Evolutionary conservation across 37 sponge, comb jelly and placozoan species (phyloP), one percentile per base, ranked within the genome.

Genomic region (Petrosia ficiformis): DNA sequence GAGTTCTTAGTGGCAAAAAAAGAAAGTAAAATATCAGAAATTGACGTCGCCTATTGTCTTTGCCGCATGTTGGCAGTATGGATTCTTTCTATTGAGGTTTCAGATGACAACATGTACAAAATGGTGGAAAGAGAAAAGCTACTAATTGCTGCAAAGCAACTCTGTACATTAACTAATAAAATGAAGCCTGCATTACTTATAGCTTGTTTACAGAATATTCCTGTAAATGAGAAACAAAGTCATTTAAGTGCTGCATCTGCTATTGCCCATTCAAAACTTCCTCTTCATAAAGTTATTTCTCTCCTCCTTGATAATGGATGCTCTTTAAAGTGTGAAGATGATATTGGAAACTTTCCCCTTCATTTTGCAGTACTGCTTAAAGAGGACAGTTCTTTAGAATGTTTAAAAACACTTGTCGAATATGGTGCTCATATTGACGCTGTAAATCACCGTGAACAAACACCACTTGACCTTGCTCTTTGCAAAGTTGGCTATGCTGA

Each of bases 11-110:
- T 84, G 74, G 84, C 87, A 25, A n/a, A n/a, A n/a, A 75, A 83
- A 41, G 84, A 95, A 67, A 83, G 77, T 70, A 85, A 91, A 63
- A 87, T 86, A 2, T 82, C 87, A 19, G 83, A 91, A 41, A 42
- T 75, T 2, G 83, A 78, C 3, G 82, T 91, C 11, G 60, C 82
- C 8, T 74, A 74, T 42, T 84, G 85, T 63, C 71, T 91, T 0
- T 71, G 63, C 38, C 78, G 80, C 3, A 75, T 91, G 83, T 34
- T 91, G 0, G 87, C 72, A 0, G 80, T 74, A n/a, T 91, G 92
- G 92, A 54, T 86, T 19, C 73, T 75, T 39, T 70, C 79, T 1
- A 25, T 43, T 0, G 76, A 86, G 36, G 29, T 10, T 52, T 77
- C 81, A 30, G 25, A 78, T 42, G 83, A 75, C 29, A 14, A 24